These are phyloP conservation scores for Stegostoma tigrinum DNA, from an alignment of 2,113 vertebrate genomes.

Conservation along the genomic window DNA sequence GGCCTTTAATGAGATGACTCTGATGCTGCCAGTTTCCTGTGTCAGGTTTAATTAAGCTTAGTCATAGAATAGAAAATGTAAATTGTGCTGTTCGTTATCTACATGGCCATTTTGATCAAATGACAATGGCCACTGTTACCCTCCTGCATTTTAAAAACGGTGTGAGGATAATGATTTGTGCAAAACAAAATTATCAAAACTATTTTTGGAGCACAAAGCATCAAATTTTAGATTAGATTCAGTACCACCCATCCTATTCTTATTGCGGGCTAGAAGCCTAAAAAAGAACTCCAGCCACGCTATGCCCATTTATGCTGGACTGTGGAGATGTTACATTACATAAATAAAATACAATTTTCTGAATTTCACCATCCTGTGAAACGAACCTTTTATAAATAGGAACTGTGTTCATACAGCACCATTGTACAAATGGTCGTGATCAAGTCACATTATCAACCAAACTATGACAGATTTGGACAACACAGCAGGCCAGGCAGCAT, in stretches of 20 bases:
- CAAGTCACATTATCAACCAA: neutral
- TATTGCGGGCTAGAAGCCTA: neutral
- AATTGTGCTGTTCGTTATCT: neutral
- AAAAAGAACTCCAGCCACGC: neutral
- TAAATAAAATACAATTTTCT: neutral
- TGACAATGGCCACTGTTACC: neutral
- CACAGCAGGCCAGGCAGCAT: too few relatives aligned
- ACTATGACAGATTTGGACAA: neutral
- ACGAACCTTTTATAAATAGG: neutral
- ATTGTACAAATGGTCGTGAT: neutral
- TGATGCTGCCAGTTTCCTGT: neutral
- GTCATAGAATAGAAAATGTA: neutral
- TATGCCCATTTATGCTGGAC: neutral
- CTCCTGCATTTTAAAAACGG: neutral
- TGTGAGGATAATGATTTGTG: neutral
- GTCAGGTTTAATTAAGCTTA: neutral
- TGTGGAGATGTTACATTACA: neutral
- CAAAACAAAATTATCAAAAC: neutral
- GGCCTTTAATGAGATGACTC: neutral
- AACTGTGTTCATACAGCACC: neutral
- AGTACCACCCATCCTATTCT: too few relatives aligned
- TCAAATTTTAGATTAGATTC: neutral
- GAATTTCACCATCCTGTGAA: neutral
- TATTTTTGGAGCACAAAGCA: neutral
- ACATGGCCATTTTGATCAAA: neutral